Evolutionary conservation across 2,113 vertebrate species (phyloP).

Genomic region (Copsychus sechellarum): DNA sequence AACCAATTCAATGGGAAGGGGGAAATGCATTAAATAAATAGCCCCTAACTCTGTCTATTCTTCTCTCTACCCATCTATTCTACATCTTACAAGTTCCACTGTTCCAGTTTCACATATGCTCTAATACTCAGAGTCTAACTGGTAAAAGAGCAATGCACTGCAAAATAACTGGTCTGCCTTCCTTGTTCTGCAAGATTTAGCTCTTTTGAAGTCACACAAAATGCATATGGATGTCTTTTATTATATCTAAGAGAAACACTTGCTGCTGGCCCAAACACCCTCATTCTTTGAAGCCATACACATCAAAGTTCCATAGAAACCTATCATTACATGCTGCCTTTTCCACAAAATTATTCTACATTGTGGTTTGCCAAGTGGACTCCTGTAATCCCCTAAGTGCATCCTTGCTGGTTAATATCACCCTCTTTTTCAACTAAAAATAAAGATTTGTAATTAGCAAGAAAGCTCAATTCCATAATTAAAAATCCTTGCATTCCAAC

Average conservation of each 20-base stretch:
- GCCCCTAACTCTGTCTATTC: background rate
- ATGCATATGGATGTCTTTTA: background rate
- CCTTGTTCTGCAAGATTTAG: background rate
- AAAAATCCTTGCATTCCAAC: conserved; percentile 21
- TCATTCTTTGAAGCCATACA: conserved; percentile 33
- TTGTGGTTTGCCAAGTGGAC: background rate
- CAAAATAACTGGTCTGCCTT: background rate
- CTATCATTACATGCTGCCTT: background rate
- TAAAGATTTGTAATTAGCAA: background rate
- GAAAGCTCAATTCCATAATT: conserved; percentile 2
- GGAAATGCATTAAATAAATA: background rate
- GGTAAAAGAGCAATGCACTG: background rate
- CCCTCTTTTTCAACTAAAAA: conserved; percentile 35
- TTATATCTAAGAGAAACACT: background rate
- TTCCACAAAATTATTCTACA: background rate
- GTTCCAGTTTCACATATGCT: background rate
- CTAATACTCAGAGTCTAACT: background rate
- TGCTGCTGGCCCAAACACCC: background rate
- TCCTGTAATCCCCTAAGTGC: conserved; percentile 19
- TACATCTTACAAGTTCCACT: background rate
- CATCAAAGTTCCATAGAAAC: conserved; percentile 33
- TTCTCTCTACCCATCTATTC: background rate
- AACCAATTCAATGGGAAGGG: background rate
- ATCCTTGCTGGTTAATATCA: background rate
- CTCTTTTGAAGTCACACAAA: background rate